phyloP scores from a whole-genome alignment of 2,888 invertebrate species.

The Microctonus brassicae region DNA sequence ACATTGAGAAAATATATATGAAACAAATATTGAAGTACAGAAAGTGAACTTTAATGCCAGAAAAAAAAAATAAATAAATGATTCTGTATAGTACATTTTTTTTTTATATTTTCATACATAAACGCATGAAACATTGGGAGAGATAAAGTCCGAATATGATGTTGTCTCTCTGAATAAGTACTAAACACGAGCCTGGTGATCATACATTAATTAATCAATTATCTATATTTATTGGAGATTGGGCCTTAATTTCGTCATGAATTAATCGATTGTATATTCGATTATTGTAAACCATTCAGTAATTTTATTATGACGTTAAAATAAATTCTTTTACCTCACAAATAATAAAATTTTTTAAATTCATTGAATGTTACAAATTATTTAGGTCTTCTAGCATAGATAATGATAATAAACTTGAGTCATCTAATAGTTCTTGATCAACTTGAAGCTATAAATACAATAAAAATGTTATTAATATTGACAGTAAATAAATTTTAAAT shows the following conservation, averaged over 20 bases:
- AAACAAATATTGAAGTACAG: not conserved
- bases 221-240: conserved; percentile 19
- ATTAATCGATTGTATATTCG: conserved; percentile 21
- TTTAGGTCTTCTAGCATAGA: conserved; percentile 8
- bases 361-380: conserved; percentile 12
- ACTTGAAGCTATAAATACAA: not conserved
- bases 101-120: conserved; percentile 48
- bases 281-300: conserved; percentile 34
- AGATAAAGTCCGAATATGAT: not conserved
- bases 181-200: not conserved
- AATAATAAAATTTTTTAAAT: not conserved
- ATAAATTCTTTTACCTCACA: conserved; percentile 43
- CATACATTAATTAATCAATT: conserved; percentile 9
- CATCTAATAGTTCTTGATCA: not conserved
- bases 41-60: not conserved
- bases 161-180: not conserved
- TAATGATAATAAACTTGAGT: not conserved
- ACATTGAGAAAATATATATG: not conserved
- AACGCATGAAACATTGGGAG: not conserved
- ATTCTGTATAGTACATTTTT: conserved; percentile 8
- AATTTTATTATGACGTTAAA: conserved; percentile 36
- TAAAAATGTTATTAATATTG: not conserved
- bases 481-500: not conserved
- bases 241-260: not conserved
- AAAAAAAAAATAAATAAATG: not conserved